A percentile compares a stretch with the other conserved stretches of the same genome.
These are phyloP conservation scores for Ctenosaura bakeri DNA, from an alignment of 2,797 vertebrate species.

Conservation along the genomic window DNA sequence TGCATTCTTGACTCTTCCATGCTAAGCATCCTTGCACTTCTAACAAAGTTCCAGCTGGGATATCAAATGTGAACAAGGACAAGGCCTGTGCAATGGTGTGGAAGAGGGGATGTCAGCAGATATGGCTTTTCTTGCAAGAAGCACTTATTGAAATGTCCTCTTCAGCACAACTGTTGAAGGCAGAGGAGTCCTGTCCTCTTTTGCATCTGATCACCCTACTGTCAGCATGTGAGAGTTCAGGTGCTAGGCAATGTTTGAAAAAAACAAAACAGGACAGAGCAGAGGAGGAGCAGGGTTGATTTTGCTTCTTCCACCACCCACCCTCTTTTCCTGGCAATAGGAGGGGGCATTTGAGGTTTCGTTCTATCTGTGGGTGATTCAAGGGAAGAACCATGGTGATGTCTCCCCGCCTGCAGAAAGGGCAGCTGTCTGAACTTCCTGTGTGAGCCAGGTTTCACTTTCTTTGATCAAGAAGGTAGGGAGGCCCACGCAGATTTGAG, in stretches of 20 bases:
- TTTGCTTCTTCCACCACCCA: background rate
- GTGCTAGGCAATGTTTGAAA: background rate
- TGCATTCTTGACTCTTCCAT: too few relatives aligned
- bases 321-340: background rate
- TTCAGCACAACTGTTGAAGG: too few relatives aligned
- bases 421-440: background rate
- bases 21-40: too few relatives aligned
- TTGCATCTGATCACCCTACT: too few relatives aligned
- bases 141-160: too few relatives aligned
- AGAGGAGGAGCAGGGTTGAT: too few relatives aligned
- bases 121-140: too few relatives aligned
- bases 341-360: background rate
- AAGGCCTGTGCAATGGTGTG: background rate
- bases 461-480: background rate
- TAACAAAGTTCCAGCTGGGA: background rate
- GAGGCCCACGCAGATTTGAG: background rate
- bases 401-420: background rate
- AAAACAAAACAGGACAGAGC: too few relatives aligned
- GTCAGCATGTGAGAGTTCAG: background rate
- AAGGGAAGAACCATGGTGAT: background rate
- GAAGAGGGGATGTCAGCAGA: background rate
- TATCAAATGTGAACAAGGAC: background rate
- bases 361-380: background rate
- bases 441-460: background rate
- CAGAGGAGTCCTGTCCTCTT: too few relatives aligned